Evolutionary conservation across 2,797 vertebrate genomes (phyloP), one percentile per base, ranked within the genome.

Genomic region (Lepilemur septentrionalis): DNA sequence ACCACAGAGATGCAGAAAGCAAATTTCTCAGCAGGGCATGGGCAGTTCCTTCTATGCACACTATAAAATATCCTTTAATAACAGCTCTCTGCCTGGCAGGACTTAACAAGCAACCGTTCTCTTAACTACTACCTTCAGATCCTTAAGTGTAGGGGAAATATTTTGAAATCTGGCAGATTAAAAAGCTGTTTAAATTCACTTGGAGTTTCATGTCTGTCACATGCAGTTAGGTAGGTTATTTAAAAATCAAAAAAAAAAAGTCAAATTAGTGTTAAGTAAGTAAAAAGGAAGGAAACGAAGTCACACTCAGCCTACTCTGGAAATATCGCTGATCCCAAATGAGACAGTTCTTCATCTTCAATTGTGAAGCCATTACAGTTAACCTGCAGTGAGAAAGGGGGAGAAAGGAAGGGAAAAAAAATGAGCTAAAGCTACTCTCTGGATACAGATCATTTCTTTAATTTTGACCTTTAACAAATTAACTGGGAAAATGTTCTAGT

Each of bases 361-460:
- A 99, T 99, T 6, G 99, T 99, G 98, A 99, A 99, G 86, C 99
- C 99, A 82, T 99, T 99, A 96, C 99, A 99, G 97, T 99, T 99
- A 78, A 99, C 99, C 99, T 99, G 96, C 5, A 18, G 48, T 92
- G 89, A 84, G 52, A 96, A 95, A 85, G 76, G 86, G 41, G 48
- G 30, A 72, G 46, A 96, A 65, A 73, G 5, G 30, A 28, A 48
- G 18, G 28, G 18, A 28, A 63, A 76, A 46, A 46, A 67, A 65
- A 25, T 7, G 10, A 52, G 55, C 59, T 13, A 14, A 12, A 20
- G 30, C 63, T 90, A 82, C 46, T 80, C 63, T 89, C 75, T n/a
- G 30, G 38, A 9, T 6, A 59, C 48, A 67, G 57, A 55, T 23
- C 70, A 48, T 11, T 81, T 50, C 38, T 76, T 69, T 61, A 32